Conservation (phyloP, 2,797 vertebrate species). For the Silurus aristotelis region DNA sequence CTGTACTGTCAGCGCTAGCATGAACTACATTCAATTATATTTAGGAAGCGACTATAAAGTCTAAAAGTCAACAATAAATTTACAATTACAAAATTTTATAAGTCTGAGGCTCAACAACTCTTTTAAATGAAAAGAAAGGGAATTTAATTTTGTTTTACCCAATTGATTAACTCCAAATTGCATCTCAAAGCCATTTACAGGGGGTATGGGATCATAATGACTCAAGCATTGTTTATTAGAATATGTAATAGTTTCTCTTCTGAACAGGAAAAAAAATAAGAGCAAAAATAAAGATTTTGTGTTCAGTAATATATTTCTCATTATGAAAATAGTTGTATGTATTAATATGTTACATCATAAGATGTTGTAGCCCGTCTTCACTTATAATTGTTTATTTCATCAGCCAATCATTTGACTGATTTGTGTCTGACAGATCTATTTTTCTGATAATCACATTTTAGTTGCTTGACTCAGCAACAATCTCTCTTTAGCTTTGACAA, state of each 20-base stretch:
- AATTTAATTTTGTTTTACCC: conserved; percentile 61
- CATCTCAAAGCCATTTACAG: conserved; percentile 78
- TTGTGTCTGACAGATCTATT: conserved; percentile 79
- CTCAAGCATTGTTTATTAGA: conserved; percentile 75
- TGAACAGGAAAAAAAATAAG: conserved; percentile 40
- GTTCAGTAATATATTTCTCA: not conserved
- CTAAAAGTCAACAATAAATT: not conserved
- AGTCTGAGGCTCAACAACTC: not conserved
- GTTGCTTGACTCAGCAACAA: conserved; percentile 74
- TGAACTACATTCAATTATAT: not conserved
- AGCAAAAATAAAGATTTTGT: not conserved
- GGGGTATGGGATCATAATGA: conserved; percentile 76
- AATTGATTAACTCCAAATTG: conserved; percentile 78
- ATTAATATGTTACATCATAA: not conserved
- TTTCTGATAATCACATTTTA: conserved; percentile 73
- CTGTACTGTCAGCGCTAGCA: not conserved
- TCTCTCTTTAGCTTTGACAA: conserved; percentile 77
- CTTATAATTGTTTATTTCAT: conserved; percentile 75
- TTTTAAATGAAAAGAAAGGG: conserved; percentile 3
- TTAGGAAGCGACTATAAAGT: not conserved
- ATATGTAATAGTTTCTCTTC: conserved; percentile 71
- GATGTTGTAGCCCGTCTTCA: not conserved
- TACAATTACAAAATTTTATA: not conserved
- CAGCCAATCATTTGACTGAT: conserved; percentile 79
- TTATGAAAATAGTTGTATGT: not conserved